Percentiles rank a stretch among this genome's conserved stretches.
These are phyloP conservation scores for Microplitis demolitor DNA, from an alignment of 1,140 invertebrate genomes.

Conservation along the genomic window DNA sequence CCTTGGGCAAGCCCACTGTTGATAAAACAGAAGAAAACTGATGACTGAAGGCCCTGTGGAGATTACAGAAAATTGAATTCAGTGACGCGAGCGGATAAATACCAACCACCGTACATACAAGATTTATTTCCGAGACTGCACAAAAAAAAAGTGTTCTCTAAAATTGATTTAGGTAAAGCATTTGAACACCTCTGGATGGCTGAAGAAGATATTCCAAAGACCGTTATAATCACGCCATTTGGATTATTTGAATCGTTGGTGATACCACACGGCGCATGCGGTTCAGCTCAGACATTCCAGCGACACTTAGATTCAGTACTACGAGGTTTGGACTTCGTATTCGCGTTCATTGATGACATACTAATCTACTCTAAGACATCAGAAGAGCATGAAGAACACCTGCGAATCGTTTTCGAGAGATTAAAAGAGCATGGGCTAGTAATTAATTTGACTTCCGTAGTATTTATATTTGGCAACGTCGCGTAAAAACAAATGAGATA, in stretches of 20 bases:
- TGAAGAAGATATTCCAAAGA: conserved; percentile 43
- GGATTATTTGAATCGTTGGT: conserved; percentile 36
- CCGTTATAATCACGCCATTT: conserved; percentile 43
- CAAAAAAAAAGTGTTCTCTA: conserved; percentile 43
- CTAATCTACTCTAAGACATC: conserved; percentile 14
- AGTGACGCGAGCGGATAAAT: conserved; percentile 41
- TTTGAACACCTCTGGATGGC: conserved; percentile 56
- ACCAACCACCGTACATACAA: conserved; percentile 40
- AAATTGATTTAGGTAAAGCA: conserved; percentile 51
- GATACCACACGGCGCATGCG: conserved; percentile 49
- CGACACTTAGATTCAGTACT: conserved; percentile 31
- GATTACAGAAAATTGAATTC: conserved; percentile 52
- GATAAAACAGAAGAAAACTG: conserved; percentile 45
- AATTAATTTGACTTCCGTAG: background rate
- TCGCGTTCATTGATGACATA: conserved; percentile 29
- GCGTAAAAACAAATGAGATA: too few relatives aligned
- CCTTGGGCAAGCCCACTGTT: conserved; percentile 50
- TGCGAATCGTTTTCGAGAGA: conserved; percentile 19
- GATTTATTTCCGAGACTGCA: conserved; percentile 44
- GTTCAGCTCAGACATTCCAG: conserved; percentile 36
- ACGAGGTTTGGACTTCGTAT: conserved; percentile 18
- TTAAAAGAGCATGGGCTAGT: background rate
- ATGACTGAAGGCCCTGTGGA: conserved; percentile 39
- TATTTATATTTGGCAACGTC: too few relatives aligned
- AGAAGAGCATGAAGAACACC: conserved; percentile 29